Conservation (phyloP, 2,113 vertebrate species). For the Campylomormyrus numenius region DNA sequence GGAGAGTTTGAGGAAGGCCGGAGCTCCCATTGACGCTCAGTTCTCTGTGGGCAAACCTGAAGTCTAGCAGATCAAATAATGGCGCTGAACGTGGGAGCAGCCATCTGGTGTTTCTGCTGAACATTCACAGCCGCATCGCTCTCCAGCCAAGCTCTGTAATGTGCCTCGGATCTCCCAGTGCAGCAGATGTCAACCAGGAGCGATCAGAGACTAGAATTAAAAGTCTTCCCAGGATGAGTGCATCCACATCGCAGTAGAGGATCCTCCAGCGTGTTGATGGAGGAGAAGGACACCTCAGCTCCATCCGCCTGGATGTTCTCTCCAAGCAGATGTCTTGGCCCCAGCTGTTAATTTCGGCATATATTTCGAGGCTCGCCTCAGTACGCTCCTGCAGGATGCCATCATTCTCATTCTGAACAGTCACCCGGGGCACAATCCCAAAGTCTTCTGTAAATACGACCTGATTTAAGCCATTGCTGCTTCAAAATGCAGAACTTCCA, state of each 20-base stretch:
- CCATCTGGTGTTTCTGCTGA: neutral
- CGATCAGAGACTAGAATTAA: too few relatives aligned
- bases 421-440: conserved; percentile 10
- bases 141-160: neutral
- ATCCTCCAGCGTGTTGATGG: neutral
- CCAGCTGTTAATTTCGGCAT: neutral
- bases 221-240: neutral
- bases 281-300: neutral
- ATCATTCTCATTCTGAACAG: conserved; percentile 19
- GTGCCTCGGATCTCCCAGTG: too few relatives aligned
- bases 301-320: neutral
- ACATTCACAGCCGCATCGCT: neutral
- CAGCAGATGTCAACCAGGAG: neutral
- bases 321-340: neutral
- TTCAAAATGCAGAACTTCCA: conserved; percentile 23
- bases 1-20: neutral
- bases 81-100: neutral
- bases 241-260: neutral
- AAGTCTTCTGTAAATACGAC: conserved; percentile 31
- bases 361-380: neutral
- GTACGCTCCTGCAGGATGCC: neutral
- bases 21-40: neutral
- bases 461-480: conserved; percentile 5
- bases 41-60: neutral
- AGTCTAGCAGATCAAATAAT: neutral